Evolutionary conservation across 2,113 vertebrate genomes (phyloP).

Genomic region (Rallus limicola): DNA sequence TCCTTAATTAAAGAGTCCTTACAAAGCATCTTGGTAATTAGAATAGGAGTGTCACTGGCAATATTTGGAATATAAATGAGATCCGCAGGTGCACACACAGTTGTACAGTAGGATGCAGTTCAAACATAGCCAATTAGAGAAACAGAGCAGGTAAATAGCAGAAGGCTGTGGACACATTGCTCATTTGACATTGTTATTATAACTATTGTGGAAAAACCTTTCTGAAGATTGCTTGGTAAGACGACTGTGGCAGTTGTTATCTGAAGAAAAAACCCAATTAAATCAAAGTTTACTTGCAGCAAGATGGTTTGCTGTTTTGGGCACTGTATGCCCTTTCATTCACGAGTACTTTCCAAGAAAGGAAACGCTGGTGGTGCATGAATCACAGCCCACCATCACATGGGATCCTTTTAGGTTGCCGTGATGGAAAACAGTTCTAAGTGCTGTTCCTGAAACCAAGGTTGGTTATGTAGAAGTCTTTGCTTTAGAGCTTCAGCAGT

Average conservation of each 20-base stretch:
- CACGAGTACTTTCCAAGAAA: not conserved
- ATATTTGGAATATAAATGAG: slow-evolving; percentile 36
- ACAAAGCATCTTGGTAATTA: slow-evolving; percentile 43
- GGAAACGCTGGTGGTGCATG: not conserved
- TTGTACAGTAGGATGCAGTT: not conserved
- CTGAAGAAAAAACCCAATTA: not conserved
- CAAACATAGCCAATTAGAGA: not conserved
- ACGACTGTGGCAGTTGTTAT: not conserved
- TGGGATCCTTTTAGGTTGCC: not conserved
- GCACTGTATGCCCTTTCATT: not conserved
- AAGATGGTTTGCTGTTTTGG: not conserved
- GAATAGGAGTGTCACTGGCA: not conserved
- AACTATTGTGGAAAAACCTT: not conserved
- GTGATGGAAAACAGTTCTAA: not conserved
- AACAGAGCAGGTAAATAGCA: slow-evolving; percentile 20
- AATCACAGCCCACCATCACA: not conserved
- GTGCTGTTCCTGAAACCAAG: not conserved
- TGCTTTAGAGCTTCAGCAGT: not conserved
- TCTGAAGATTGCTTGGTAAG: not conserved
- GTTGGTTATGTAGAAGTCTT: not conserved
- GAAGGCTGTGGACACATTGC: not conserved
- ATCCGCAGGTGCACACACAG: slow-evolving; percentile 5
- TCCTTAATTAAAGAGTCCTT: slow-evolving; percentile 49
- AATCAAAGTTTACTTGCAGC: not conserved
- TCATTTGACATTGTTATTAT: not conserved